Evolutionary conservation across 1,140 invertebrate genomes (phyloP).

Genomic region (Potamilus streckersoni): DNA sequence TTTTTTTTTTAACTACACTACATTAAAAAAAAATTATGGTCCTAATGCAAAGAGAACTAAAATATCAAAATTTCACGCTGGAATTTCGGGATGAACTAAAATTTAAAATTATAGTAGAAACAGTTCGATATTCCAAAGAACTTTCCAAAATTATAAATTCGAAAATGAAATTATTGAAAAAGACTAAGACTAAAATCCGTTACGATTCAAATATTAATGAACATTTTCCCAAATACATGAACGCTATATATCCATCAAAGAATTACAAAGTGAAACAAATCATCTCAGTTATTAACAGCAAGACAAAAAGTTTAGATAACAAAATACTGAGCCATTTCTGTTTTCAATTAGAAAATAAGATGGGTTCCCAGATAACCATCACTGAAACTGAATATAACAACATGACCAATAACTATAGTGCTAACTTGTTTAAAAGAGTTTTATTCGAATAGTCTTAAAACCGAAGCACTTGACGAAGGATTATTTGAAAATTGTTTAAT

Average conservation of each 20-base stretch:
- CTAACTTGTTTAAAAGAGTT: constrained; percentile 26
- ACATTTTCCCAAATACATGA: not conserved
- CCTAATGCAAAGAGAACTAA: too few relatives aligned
- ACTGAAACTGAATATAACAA: not conserved
- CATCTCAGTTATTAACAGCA: constrained; percentile 18
- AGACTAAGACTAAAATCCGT: constrained; percentile 16
- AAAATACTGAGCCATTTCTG: constrained; percentile 29
- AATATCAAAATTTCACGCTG: too few relatives aligned
- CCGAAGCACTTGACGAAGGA: constrained; percentile 25
- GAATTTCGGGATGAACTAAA: constrained; percentile 24
- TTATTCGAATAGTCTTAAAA: constrained; percentile 35
- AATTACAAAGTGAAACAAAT: constrained; percentile 15
- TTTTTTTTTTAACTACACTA: too few relatives aligned
- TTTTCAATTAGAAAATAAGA: constrained; percentile 23
- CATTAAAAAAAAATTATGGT: too few relatives aligned
- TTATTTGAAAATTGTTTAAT: constrained; percentile 29
- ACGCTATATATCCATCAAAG: not conserved
- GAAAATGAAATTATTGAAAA: constrained; percentile 17
- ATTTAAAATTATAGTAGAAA: constrained; percentile 26
- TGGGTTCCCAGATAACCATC: constrained; percentile 25
- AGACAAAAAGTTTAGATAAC: constrained; percentile 25
- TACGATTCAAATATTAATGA: constrained; percentile 19
- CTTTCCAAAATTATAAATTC: constrained; percentile 11
- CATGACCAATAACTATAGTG: not conserved
- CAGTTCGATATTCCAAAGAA: constrained; percentile 30